These are phyloP conservation scores for Pocota personata DNA, from an alignment of 2,888 invertebrate genomes.

Conservation along the genomic window DNA sequence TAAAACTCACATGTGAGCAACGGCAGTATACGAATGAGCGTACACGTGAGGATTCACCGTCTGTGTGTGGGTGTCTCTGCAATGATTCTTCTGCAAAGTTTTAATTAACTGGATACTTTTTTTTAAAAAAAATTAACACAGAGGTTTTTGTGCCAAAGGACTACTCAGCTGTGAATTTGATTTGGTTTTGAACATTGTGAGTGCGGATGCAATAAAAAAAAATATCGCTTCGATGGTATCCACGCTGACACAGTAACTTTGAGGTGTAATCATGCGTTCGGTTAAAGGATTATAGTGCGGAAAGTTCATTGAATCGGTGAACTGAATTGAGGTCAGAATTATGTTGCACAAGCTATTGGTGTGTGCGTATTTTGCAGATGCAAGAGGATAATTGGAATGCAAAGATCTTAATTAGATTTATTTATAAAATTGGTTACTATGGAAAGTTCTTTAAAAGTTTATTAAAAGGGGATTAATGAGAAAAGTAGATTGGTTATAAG, in stretches of 20 bases:
- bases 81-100: constrained; percentile 47
- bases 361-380: neutral
- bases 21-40: constrained; percentile 6
- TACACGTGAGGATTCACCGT: neutral
- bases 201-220: constrained; percentile 20
- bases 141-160: constrained; percentile 41
- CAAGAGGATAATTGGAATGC: constrained; percentile 14
- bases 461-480: too few species aligned
- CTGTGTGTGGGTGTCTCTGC: constrained; percentile 4
- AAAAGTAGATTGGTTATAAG: too few species aligned
- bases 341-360: neutral
- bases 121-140: constrained; percentile 9
- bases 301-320: constrained; percentile 64
- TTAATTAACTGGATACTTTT: constrained; percentile 67
- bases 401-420: constrained; percentile 39
- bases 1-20: constrained; percentile 41
- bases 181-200: constrained; percentile 22
- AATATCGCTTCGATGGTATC: constrained; percentile 29
- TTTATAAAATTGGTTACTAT: neutral
- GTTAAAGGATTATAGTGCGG: constrained; percentile 52
- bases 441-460: neutral
- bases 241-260: constrained; percentile 59
- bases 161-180: constrained; percentile 70
- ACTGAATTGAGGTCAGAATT: constrained; percentile 61
- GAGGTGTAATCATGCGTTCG: constrained; percentile 53